These are phyloP conservation scores for Rhinoraja longicauda DNA, from an alignment of 2,797 vertebrate genomes.

Conservation along the genomic window DNA sequence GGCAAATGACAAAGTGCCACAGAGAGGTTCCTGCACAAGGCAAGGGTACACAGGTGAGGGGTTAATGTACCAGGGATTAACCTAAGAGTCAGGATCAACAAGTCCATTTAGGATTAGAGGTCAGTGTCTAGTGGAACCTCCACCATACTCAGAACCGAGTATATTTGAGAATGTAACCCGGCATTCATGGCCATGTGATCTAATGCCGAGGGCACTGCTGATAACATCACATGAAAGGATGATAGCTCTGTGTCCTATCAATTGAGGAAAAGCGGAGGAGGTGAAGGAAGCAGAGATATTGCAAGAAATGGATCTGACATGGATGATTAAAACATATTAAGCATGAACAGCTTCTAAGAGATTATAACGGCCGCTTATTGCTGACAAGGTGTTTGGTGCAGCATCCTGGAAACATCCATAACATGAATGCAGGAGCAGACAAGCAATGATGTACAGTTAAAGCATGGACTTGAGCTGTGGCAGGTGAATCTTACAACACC, in stretches of 20 bases:
- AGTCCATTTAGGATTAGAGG: too few relatives aligned
- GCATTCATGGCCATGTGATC: too few relatives aligned
- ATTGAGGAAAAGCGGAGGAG: not conserved
- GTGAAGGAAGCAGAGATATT: not conserved
- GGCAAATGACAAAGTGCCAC: too few relatives aligned
- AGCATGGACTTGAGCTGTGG: not conserved
- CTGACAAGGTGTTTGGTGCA: not conserved
- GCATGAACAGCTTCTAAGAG: not conserved
- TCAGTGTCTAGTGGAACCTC: too few relatives aligned
- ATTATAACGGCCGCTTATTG: not conserved
- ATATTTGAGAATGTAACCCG: too few relatives aligned
- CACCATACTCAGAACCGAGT: too few relatives aligned
- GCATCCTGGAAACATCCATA: not conserved
- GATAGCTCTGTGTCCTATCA: not conserved
- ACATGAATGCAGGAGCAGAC: not conserved
- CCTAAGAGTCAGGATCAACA: too few relatives aligned
- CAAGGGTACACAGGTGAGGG: too few relatives aligned
- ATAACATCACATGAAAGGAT: not conserved
- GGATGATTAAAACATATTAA: not conserved
- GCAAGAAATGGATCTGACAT: not conserved
- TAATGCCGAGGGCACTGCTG: too few relatives aligned
- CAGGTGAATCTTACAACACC: not conserved
- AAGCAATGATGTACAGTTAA: not conserved
- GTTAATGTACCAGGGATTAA: too few relatives aligned
- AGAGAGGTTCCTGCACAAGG: too few relatives aligned